These are phyloP conservation scores for rabbit (Oryctolagus cuniculus) DNA, from an alignment of 2,113 vertebrate genomes.

Conservation along the genomic window mOryCun1.1 NC_091434.1:23089001-23089500, in stretches of 20 bases:
- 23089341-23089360: background rate
- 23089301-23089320: background rate
- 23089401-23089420: background rate
- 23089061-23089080: too few relatives aligned
- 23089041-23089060: too few relatives aligned
- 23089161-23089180: too few relatives aligned
- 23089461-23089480: constrained; percentile 60
- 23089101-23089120: too few relatives aligned
- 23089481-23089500: constrained; percentile 17
- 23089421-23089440: constrained; percentile 10
- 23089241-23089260: background rate
- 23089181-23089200: too few relatives aligned
- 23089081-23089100: too few relatives aligned
- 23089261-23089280: background rate
- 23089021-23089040: too few relatives aligned
- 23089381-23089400: background rate
- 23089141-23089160: too few relatives aligned
- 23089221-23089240: too few relatives aligned
- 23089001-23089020: too few relatives aligned
- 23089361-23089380: background rate
- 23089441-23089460: background rate
- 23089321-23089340: background rate
- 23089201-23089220: too few relatives aligned
- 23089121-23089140: too few relatives aligned
- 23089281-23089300: background rate